These are phyloP conservation scores for Protaetia brevitarsis DNA, from an alignment of 1,140 invertebrate genomes.

Conservation along the genomic window DNA sequence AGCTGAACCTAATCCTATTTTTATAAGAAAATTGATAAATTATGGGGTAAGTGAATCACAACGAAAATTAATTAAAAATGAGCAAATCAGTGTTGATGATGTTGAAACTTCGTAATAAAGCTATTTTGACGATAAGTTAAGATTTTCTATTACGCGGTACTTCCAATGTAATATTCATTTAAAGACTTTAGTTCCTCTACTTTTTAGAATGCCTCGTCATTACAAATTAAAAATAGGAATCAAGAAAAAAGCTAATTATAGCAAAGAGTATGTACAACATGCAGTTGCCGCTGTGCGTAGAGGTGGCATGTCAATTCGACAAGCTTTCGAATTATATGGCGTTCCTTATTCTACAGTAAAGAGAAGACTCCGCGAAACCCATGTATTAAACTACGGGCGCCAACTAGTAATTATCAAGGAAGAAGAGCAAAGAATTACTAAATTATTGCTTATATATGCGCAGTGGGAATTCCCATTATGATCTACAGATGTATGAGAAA, in stretches of 20 bases:
- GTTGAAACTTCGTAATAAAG: too few relatives aligned
- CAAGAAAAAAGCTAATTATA: background rate
- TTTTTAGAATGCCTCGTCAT: background rate
- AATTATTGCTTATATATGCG: slow-evolving; percentile 14
- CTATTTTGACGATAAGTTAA: too few relatives aligned
- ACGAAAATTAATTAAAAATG: too few relatives aligned
- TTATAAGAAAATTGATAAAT: too few relatives aligned
- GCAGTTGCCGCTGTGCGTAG: background rate
- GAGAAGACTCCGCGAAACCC: background rate
- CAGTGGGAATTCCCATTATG: slow-evolving; percentile 29
- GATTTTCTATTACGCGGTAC: too few relatives aligned
- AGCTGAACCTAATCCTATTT: too few relatives aligned
- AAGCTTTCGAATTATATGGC: background rate
- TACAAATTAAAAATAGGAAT: background rate
- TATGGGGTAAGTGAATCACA: too few relatives aligned
- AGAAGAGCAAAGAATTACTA: background rate
- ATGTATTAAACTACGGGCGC: background rate
- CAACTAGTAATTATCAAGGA: background rate
- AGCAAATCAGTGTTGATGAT: too few relatives aligned
- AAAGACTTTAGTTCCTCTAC: too few relatives aligned
- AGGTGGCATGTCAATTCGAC: background rate
- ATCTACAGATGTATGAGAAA: too few relatives aligned
- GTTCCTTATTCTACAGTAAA: background rate
- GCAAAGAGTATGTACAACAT: background rate
- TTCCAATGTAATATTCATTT: too few relatives aligned